Evolutionary conservation across 2,888 invertebrate species (phyloP), one percentile per base, ranked within the genome.

Genomic region (Boloria euphrosyne): DNA sequence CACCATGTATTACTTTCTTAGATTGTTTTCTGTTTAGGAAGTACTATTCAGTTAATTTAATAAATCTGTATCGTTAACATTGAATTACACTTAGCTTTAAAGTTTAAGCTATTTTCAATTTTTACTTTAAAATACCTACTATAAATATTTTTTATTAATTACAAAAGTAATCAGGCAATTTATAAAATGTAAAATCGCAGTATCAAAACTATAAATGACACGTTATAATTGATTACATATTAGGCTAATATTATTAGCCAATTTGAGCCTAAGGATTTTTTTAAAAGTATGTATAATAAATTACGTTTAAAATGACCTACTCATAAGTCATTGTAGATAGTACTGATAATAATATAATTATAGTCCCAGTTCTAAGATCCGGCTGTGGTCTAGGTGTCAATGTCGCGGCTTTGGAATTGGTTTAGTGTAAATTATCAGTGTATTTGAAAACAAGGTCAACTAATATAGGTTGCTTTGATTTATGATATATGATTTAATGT

Each of bases 311-410:
- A 10, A 53, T n/a, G 31, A 16, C 10, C 31, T 46, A 59, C 6
- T 46, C 17, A 49, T 47, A 59, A 17, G 31, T 6, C 14, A 31
- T 49, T 1, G 6, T 49, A 31, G 1, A 59, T 14, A 16, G 4
- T 54, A 38, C 7, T 38, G 66, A 54, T 22, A 22, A 22, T 22
- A 22, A 22, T 22, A 68, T 70, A 69, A 61, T 68, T 64, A 63
- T 68, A 62, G 62, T 66, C 65, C 82, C 76, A 76, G 81, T 79
- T 83, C 68, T 75, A 57, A 83, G 83, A 87, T 90, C 90, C 89
- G 88, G 87, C 83, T 89, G 82, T 61, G 80, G 81, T 78, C 77
- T 76, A 75, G 81, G 82, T 85, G 86, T 89, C 89, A 89, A 87
- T 90, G 87, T 86, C 86, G 74, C 58, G 73, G 70, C 71, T 69